Evolutionary conservation across 2,888 invertebrate genomes (phyloP).

Genomic region (Latrodectus hesperus): DNA sequence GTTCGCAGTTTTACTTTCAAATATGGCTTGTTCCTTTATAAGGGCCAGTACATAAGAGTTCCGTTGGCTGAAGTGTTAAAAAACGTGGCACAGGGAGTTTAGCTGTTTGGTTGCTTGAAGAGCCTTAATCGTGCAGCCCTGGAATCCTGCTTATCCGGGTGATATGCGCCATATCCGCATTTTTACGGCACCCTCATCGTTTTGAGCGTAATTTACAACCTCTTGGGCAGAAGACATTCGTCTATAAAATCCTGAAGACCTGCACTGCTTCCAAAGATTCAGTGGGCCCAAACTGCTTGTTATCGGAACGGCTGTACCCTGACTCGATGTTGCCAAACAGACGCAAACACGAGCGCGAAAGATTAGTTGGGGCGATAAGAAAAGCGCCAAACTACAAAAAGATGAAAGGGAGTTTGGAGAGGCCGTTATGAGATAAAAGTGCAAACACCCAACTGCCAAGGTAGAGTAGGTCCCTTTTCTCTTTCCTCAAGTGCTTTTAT

Average conservation of each 20-base stretch:
- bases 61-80: too few species aligned
- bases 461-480: background rate
- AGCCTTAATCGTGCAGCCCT: background rate
- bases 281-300: constrained; percentile 3
- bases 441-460: background rate
- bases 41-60: too few species aligned
- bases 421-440: background rate
- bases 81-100: too few species aligned
- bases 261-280: constrained; percentile 25
- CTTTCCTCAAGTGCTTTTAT: background rate
- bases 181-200: constrained; percentile 12
- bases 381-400: background rate
- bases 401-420: background rate
- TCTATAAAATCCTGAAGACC: constrained; percentile 28
- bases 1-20: too few species aligned
- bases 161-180: background rate
- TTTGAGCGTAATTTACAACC: constrained; percentile 46
- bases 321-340: constrained; percentile 21
- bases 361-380: constrained; percentile 13
- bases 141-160: background rate
- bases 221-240: constrained; percentile 1
- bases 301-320: constrained; percentile 11
- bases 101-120: background rate
- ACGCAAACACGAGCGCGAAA: constrained; percentile 22
- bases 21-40: too few species aligned